Conservation (phyloP, 1,140 invertebrate genomes). For the Capitella teleta region DNA sequence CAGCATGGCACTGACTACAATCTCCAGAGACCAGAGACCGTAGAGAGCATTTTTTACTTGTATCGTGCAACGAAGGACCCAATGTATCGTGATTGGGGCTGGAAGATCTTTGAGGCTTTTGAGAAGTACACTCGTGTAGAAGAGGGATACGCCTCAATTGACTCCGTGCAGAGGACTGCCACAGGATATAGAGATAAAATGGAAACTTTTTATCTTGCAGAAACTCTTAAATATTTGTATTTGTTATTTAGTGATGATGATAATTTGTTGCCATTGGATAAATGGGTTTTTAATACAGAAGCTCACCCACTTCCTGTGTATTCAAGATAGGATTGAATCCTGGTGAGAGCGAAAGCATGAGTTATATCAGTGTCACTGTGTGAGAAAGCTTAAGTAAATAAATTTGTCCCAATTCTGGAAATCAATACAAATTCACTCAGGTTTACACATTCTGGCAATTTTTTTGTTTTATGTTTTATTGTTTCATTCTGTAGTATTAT, state of each 20-base stretch:
- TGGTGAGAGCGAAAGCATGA: too few species aligned
- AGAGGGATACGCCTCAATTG: constrained; percentile 79
- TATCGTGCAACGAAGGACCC: constrained; percentile 86
- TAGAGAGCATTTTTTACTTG: constrained; percentile 90
- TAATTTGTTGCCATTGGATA: constrained; percentile 71
- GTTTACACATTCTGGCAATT: too few species aligned
- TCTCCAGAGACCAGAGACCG: constrained; percentile 74
- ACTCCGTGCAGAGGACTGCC: constrained; percentile 77
- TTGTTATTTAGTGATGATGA: constrained; percentile 81
- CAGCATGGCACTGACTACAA: constrained; percentile 6
- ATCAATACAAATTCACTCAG: too few species aligned
- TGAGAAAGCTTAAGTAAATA: too few species aligned
- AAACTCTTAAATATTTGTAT: constrained; percentile 76
- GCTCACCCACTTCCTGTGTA: constrained; percentile 82
- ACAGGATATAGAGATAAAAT: constrained; percentile 72
- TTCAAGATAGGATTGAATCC: constrained; percentile 7
- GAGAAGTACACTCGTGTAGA: constrained; percentile 81
- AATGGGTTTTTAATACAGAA: constrained; percentile 97
- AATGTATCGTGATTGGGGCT: constrained; percentile 91
- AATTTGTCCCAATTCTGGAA: too few species aligned
- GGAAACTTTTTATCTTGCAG: constrained; percentile 79
- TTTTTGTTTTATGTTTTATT: too few species aligned
- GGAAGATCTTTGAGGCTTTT: constrained; percentile 75
- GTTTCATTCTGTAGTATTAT: too few species aligned
- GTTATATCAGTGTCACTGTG: too few species aligned